Percentiles rank a stretch among this genome's conserved stretches.
phyloP scores from a whole-genome alignment of 2,888 invertebrate genomes.

The Dioctria linearis region DNA sequence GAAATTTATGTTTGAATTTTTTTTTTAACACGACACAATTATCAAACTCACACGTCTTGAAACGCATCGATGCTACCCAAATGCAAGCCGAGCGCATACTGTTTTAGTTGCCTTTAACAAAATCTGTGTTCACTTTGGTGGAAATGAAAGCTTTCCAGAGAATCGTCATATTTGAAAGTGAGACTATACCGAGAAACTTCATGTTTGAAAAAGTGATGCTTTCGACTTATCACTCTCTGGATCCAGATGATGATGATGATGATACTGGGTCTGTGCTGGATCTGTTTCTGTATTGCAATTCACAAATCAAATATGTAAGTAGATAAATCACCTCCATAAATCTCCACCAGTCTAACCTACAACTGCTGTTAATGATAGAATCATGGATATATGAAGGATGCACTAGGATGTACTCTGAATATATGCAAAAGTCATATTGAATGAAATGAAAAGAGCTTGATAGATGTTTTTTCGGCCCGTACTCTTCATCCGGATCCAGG shows the following conservation, averaged over 20 bases:
- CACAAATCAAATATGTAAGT: not conserved
- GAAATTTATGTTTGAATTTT: too few relatives aligned
- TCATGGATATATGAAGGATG: not conserved
- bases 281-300: too few relatives aligned
- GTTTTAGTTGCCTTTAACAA: not conserved
- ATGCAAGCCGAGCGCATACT: slow-evolving; percentile 40
- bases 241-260: not conserved
- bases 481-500: too few relatives aligned
- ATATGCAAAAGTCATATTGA: too few relatives aligned
- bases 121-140: not conserved
- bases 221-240: too few relatives aligned
- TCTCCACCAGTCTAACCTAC: not conserved
- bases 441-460: too few relatives aligned
- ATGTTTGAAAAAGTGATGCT: not conserved
- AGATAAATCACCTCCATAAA: too few relatives aligned
- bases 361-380: not conserved
- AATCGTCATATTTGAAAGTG: slow-evolving; percentile 3
- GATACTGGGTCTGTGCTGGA: not conserved
- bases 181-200: too few relatives aligned
- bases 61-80: slow-evolving; percentile 24
- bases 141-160: slow-evolving; percentile 14
- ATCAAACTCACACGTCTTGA: not conserved
- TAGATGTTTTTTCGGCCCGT: too few relatives aligned
- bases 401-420: too few relatives aligned
- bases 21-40: not conserved